These are phyloP conservation scores for Parnassius mnemosyne DNA, from an alignment of 2,888 invertebrate genomes.

Conservation along the genomic window DNA sequence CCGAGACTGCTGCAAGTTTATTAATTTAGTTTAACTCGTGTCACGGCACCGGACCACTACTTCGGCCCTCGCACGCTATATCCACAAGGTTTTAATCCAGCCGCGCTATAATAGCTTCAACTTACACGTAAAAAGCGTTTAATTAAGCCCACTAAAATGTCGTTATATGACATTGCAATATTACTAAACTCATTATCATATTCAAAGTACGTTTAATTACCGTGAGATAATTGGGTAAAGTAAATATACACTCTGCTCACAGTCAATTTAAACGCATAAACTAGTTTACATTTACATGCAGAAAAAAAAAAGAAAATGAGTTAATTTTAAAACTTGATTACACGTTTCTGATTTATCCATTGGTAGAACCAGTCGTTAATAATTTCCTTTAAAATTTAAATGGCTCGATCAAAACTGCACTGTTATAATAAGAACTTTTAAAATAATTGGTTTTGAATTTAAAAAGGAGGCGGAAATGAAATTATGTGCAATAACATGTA, in stretches of 20 bases:
- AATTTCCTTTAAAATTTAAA: conserved; percentile 30
- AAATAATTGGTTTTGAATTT: conserved; percentile 10
- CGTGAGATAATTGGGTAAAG: conserved; percentile 6
- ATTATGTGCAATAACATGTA: conserved; percentile 17
- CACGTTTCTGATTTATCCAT: conserved; percentile 20
- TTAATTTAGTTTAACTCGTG: conserved; percentile 79
- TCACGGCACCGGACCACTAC: conserved; percentile 55
- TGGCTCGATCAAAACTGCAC: conserved; percentile 16
- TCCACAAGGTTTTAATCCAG: conserved; percentile 57
- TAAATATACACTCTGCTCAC: conserved; percentile 18
- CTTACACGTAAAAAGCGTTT: conserved; percentile 33
- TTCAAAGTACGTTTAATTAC: conserved; percentile 13
- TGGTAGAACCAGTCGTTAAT: conserved; percentile 20
- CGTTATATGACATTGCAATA: conserved; percentile 20
- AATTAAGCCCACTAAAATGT: conserved; percentile 34
- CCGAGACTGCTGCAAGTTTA: conserved; percentile 75
- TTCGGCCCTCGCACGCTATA: conserved; percentile 45
- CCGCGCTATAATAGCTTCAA: conserved; percentile 40
- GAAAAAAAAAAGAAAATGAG: conserved; percentile 25
- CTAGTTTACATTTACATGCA: conserved; percentile 27
- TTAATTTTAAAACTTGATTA: conserved; percentile 26
- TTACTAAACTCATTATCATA: conserved; percentile 17
- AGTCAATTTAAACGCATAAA: conserved; percentile 29
- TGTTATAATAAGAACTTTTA: conserved; percentile 11
- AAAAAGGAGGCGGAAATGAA: conserved; percentile 4